Base-by-base conservation (phyloP, 2,888 invertebrate species). In the Megalurothrips usitatus region DNA sequence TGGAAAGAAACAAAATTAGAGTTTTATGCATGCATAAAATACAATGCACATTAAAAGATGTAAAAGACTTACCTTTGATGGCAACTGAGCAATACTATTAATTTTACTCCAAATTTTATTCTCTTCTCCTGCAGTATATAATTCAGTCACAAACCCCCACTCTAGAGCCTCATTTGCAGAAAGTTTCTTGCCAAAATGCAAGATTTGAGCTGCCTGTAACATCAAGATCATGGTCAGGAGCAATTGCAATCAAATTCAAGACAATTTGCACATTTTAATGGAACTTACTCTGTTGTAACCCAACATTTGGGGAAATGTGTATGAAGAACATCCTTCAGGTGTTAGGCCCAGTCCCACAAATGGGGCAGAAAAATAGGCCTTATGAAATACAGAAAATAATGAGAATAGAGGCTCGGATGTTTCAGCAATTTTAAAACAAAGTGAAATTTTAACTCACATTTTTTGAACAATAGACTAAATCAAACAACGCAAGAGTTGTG, bases 341-440 rank as follows among this genome's bases (percentile, higher is more conserved):
- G 93, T 91, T 84, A 98, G 89, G 1, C 97, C 97, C 81, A 98
- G 87, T 84, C 90, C 90, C 26, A 93, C 91, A 87, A 99, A 99
- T 11, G 98, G 98, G 19, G 96, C 94, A 82, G 91, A 89, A 87
- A 98, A 97, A 82, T 93, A 94, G 1, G 97, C 94, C 95, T 96
- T 85, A 43, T 88, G 88, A 81, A 82, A 79, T 17, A 58, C 79
- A 28, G 14, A 17, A 78, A 52, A 1, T n/a, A 49, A 63, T 80
- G 47, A 75, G 43, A 68, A 48, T n/a, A 48, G n/a, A 14, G 58
- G 78, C n/a, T 28, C 28, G 11, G 34, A 58, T 80, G 6, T 63
- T 78, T 12, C 10, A 79, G 17, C 0, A 34, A 34, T 75, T 47
- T 23, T n/a, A 49, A n/a, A 19, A 28, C 14, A 34, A 49, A 17